These are phyloP conservation scores for Pseudomyrmex concolor DNA, from an alignment of 1,140 invertebrate genomes.

Conservation along the genomic window DNA sequence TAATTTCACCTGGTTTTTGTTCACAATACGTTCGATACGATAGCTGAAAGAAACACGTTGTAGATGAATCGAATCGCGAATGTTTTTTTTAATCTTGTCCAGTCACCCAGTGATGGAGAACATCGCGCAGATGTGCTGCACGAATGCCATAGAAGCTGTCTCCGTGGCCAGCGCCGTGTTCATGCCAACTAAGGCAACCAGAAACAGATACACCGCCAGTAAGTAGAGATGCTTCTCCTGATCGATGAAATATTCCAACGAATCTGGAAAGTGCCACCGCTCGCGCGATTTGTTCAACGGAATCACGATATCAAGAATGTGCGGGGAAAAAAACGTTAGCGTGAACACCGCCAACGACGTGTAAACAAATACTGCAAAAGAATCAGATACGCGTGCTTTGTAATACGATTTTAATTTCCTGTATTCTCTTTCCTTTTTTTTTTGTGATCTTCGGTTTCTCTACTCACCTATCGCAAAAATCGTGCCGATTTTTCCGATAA, in stretches of 20 bases:
- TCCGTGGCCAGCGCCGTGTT: neutral
- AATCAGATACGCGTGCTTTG: too few species aligned
- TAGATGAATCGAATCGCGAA: neutral
- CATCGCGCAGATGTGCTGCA: slow-evolving; percentile 42
- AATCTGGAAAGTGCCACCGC: neutral
- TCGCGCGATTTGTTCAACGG: slow-evolving; percentile 54
- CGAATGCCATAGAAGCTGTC: neutral
- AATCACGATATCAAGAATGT: slow-evolving; percentile 50
- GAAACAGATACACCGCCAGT: neutral
- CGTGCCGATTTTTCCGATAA: neutral
- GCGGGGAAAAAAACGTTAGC: slow-evolving; percentile 29
- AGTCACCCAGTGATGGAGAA: slow-evolving; percentile 48
- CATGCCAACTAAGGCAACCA: neutral
- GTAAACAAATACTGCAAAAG: slow-evolving; percentile 11
- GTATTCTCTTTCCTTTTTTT: neutral
- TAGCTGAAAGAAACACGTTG: slow-evolving; percentile 20
- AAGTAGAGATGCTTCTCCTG: neutral
- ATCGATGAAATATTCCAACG: slow-evolving; percentile 42
- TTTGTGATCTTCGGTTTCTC: neutral
- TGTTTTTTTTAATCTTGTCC: neutral
- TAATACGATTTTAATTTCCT: neutral
- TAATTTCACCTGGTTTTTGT: neutral
- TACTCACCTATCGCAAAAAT: neutral
- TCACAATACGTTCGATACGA: slow-evolving; percentile 34
- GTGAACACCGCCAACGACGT: neutral